Evolutionary conservation across 1,140 invertebrate species (phyloP).

Genomic region (Reticulitermes speratus): DNA sequence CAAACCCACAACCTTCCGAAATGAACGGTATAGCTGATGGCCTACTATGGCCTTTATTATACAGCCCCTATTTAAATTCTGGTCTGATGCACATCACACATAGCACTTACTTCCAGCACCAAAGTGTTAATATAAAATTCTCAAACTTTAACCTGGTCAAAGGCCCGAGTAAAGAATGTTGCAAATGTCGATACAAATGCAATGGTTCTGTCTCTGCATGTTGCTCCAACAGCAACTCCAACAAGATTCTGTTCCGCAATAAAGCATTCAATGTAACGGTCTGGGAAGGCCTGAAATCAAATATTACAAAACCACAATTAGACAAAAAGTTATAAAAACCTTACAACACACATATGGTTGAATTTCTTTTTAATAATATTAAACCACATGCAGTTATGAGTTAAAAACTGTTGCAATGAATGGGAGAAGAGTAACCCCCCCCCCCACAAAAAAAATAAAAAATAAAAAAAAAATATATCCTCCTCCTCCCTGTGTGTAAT

Average conservation of each 20-base stretch:
- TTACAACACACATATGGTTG: constrained; percentile 21
- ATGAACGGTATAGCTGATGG: too few relatives aligned
- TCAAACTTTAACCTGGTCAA: constrained; percentile 73
- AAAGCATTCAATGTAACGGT: constrained; percentile 94
- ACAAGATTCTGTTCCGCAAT: constrained; percentile 99
- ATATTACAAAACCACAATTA: constrained; percentile 22
- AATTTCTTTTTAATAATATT: not conserved
- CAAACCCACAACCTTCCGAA: too few relatives aligned
- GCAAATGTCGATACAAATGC: constrained; percentile 97
- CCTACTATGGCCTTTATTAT: too few relatives aligned
- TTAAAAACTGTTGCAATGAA: not conserved
- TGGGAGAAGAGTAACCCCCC: too few relatives aligned
- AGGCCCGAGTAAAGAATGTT: constrained; percentile 94
- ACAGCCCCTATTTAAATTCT: too few relatives aligned
- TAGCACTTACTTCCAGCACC: too few relatives aligned
- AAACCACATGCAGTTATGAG: too few relatives aligned
- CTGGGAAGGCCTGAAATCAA: constrained; percentile 50
- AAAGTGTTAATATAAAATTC: not conserved
- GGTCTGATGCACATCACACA: too few relatives aligned
- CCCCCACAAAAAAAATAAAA: too few relatives aligned
- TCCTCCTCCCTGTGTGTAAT: too few relatives aligned
- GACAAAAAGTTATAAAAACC: constrained; percentile 20
- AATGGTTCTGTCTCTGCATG: constrained; percentile 84
- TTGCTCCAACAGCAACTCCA: constrained; percentile 91
- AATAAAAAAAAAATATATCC: too few relatives aligned